A percentile compares a stretch with the other conserved stretches of the same genome.
These are phyloP conservation scores for Asteroscopus sphinx DNA, from an alignment of 2,888 invertebrate genomes.

Conservation along the genomic window DNA sequence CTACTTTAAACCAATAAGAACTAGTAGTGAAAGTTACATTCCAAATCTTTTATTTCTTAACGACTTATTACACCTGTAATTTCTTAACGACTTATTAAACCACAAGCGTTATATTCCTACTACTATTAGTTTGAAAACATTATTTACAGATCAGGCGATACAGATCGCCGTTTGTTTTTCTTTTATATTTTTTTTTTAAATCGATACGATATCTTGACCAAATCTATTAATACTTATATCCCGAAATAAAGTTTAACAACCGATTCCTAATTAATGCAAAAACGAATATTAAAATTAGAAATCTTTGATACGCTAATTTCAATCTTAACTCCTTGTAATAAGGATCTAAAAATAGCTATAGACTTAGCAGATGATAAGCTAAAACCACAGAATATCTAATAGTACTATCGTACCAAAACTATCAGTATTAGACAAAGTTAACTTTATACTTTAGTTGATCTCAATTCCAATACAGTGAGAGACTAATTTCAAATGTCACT, in stretches of 20 bases:
- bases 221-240: conserved; percentile 19
- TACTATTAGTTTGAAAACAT: too few relatives aligned
- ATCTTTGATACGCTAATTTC: background rate
- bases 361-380: conserved; percentile 28
- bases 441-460: background rate
- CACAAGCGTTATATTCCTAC: too few relatives aligned
- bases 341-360: conserved; percentile 4
- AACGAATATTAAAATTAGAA: background rate
- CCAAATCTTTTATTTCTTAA: too few relatives aligned
- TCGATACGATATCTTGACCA: conserved; percentile 20
- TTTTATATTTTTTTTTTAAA: background rate
- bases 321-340: conserved; percentile 7
- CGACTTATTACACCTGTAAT: too few relatives aligned
- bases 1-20: too few relatives aligned
- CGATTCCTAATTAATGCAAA: conserved; percentile 13
- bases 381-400: too few relatives aligned
- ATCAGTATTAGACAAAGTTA: conserved; percentile 16
- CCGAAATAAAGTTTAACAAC: conserved; percentile 26
- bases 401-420: too few relatives aligned
- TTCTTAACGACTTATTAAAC: too few relatives aligned
- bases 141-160: background rate
- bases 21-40: too few relatives aligned
- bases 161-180: background rate
- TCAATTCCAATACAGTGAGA: accelerated
- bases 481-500: background rate